Evolutionary conservation across 2,888 invertebrate species (phyloP).

Genomic region (Eupithecia dodoneata): DNA sequence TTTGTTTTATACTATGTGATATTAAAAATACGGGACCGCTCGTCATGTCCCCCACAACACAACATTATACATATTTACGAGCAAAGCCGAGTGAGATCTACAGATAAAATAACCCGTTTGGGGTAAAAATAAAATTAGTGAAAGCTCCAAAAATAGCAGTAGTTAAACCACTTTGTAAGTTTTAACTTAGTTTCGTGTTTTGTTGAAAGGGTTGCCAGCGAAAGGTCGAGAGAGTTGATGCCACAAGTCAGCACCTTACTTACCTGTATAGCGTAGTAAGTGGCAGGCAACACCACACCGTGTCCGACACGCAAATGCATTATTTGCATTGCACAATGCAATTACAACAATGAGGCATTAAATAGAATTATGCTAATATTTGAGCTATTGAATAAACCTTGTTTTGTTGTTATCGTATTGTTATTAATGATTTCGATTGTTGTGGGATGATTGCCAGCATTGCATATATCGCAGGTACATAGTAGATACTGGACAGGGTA

Average conservation of each 20-base stretch:
- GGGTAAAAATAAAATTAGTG: slow-evolving; percentile 18
- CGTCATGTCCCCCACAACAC: background rate
- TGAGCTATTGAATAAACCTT: slow-evolving; percentile 27
- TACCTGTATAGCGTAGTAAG: background rate
- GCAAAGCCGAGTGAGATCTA: background rate
- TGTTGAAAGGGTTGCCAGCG: background rate
- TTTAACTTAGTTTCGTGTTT: slow-evolving; percentile 45
- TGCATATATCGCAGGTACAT: background rate
- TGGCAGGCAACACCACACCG: background rate
- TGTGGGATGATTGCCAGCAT: slow-evolving; percentile 1
- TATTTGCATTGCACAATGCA: slow-evolving; percentile 31
- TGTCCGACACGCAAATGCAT: slow-evolving; percentile 20
- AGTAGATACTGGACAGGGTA: background rate
- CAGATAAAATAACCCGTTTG: background rate
- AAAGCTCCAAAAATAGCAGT: slow-evolving; percentile 39
- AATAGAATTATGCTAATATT: slow-evolving; percentile 33
- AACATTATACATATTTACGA: background rate
- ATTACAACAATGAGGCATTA: slow-evolving; percentile 30
- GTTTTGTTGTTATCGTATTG: slow-evolving; percentile 26
- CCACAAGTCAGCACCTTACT: background rate
- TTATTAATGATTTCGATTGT: slow-evolving; percentile 11
- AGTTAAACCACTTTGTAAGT: slow-evolving; percentile 40
- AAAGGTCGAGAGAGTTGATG: background rate
- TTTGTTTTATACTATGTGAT: too few relatives aligned
- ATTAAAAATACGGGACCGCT: background rate